Evolutionary conservation across 2,113 vertebrate species (phyloP).

Genomic region (Tonatia bakeri): DNA sequence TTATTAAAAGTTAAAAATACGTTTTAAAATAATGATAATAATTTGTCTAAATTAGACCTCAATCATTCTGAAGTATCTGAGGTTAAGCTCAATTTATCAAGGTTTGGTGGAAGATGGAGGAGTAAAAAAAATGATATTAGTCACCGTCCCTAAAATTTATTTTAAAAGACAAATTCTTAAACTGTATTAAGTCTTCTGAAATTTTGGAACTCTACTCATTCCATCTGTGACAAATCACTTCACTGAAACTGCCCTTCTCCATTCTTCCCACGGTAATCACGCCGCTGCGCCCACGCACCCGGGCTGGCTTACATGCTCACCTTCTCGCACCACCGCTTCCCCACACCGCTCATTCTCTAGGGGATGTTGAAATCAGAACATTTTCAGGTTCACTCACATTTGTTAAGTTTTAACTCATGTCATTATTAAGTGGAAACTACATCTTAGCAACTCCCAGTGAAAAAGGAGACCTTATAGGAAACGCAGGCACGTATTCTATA

Average conservation of each 20-base stretch:
- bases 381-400: not conserved
- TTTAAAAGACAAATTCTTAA: not conserved
- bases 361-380: not conserved
- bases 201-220: not conserved
- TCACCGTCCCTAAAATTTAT: not conserved
- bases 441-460: not conserved
- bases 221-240: not conserved
- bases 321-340: too few relatives aligned
- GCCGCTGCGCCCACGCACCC: fast-evolving
- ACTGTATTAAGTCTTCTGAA: not conserved
- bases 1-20: not conserved
- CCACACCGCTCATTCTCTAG: not conserved
- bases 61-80: not conserved
- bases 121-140: not conserved
- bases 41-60: not conserved
- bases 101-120: not conserved
- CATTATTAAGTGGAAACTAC: not conserved
- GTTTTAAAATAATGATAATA: slow-evolving; percentile 34
- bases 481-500: not conserved
- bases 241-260: not conserved
- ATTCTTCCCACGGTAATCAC: not conserved
- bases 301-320: fast-evolving
- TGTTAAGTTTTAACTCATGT: not conserved
- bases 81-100: not conserved
- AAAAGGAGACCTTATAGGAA: not conserved